A percentile compares a stretch with the other conserved stretches of the same genome.
Evolutionary conservation across 2,797 vertebrate species (phyloP).

Genomic region (Mastacembelus armatus): DNA sequence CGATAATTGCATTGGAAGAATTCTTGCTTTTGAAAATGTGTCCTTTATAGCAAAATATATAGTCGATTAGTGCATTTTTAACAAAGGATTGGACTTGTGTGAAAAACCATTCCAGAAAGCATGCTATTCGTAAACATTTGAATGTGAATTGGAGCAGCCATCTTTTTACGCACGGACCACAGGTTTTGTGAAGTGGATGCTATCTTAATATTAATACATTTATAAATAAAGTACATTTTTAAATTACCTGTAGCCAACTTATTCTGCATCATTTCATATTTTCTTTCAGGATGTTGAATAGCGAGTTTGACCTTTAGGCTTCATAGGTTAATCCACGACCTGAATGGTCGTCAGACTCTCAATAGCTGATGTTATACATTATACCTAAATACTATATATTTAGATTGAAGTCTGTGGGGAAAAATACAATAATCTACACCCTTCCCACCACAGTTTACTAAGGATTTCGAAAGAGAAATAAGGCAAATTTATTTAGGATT

Average conservation of each 20-base stretch:
- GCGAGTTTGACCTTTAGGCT: fast-evolving
- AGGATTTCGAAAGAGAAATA: neutral
- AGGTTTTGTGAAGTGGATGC: conserved; percentile 39
- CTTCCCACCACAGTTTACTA: neutral
- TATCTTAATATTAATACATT: conserved; percentile 20
- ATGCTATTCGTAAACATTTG: neutral
- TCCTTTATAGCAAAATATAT: conserved; percentile 11
- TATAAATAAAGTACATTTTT: conserved; percentile 60
- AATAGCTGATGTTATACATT: neutral
- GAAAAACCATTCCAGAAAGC: conserved; percentile 15
- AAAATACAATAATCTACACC: neutral
- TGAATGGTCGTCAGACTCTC: neutral
- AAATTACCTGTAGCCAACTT: neutral
- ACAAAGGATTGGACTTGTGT: neutral
- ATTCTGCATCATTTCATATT: conserved; percentile 21
- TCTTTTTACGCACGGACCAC: conserved; percentile 35
- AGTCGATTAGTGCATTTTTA: conserved; percentile 13
- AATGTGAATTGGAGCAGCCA: neutral
- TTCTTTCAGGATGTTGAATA: neutral
- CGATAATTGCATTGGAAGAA: neutral
- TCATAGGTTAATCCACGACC: too few relatives aligned
- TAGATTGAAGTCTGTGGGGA: neutral
- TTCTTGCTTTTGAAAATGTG: neutral
- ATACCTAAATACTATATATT: neutral
- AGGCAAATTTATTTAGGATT: neutral